These are phyloP conservation scores for Dicrurus megarhynchus DNA, from an alignment of 2,113 vertebrate species.

Conservation along the genomic window DNA sequence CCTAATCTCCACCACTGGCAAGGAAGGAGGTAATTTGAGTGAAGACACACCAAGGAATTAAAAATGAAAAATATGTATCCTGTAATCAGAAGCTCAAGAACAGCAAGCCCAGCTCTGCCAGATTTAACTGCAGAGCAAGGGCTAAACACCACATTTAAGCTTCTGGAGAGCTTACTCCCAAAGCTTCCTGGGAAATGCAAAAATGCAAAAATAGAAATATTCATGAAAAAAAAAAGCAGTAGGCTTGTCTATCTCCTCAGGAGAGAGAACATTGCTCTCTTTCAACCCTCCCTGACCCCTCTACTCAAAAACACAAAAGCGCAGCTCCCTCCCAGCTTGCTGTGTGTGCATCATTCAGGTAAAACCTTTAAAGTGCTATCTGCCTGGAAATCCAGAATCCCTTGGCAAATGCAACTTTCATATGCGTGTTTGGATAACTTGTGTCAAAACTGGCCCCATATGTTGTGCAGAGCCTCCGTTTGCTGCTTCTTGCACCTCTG, in stretches of 20 bases:
- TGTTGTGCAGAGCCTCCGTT: fast-evolving
- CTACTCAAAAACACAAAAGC: not conserved
- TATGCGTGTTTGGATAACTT: not conserved
- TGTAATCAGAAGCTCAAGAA: slow-evolving; percentile 27
- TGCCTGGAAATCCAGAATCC: not conserved
- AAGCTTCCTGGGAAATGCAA: not conserved
- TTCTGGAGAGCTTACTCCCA: not conserved
- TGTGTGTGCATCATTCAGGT: not conserved
- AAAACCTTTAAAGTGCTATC: not conserved
- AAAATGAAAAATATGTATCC: not conserved
- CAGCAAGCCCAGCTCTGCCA: not conserved
- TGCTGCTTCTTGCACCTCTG: not conserved
- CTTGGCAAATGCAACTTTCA: not conserved
- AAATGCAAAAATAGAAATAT: not conserved
- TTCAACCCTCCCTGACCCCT: not conserved
- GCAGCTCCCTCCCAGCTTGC: not conserved
- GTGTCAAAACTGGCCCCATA: not conserved
- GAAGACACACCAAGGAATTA: slow-evolving; percentile 35
- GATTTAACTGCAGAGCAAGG: not conserved
- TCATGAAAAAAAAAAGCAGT: not conserved
- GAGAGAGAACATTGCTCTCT: not conserved
- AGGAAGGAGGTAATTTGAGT: slow-evolving; percentile 42
- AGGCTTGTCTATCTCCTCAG: not conserved
- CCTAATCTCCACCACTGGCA: slow-evolving; percentile 22
- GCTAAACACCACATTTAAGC: not conserved